These are phyloP conservation scores for Centropyge bicolor DNA, from an alignment of 2,797 vertebrate genomes.

Conservation along the genomic window DNA sequence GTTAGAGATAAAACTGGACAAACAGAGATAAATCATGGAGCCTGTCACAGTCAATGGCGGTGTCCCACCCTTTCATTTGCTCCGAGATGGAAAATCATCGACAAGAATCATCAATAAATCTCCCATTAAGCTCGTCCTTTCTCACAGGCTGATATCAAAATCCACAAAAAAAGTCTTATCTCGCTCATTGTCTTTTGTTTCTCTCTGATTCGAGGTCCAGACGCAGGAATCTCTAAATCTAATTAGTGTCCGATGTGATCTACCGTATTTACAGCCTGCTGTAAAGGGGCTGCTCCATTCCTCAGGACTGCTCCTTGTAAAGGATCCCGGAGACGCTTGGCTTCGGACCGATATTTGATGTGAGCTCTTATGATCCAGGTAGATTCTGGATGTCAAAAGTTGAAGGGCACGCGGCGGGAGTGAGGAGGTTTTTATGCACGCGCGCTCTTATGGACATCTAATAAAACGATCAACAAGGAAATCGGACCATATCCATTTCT, in stretches of 20 bases:
- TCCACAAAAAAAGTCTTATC: conserved; percentile 8
- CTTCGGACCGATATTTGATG: conserved; percentile 29
- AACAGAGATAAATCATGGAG: conserved; percentile 69
- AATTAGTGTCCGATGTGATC: conserved; percentile 68
- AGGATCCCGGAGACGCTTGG: conserved; percentile 21
- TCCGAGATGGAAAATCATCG: conserved; percentile 61
- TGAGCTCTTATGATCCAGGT: conserved; percentile 52
- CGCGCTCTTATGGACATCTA: conserved; percentile 15
- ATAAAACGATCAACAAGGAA: conserved; percentile 23
- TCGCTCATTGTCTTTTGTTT: conserved; percentile 58
- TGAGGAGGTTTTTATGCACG: conserved; percentile 20
- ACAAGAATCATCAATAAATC: conserved; percentile 73
- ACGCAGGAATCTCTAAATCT: conserved; percentile 67
- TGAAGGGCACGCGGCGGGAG: conserved; percentile 74
- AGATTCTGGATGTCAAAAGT: conserved; percentile 76
- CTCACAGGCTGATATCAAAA: conserved; percentile 17
- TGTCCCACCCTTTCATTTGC: conserved; percentile 77
- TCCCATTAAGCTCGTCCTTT: conserved; percentile 60
- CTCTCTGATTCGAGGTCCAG: conserved; percentile 48
- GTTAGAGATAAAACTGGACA: conserved; percentile 56
- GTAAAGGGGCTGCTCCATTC: conserved; percentile 8
- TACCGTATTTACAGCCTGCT: conserved; percentile 40
- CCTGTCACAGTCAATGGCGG: conserved; percentile 67
- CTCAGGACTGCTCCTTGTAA: conserved; percentile 22
- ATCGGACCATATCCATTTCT: not conserved